Percentiles rank a stretch among this genome's conserved stretches.
phyloP scores from a whole-genome alignment of 2,888 invertebrate species.

The Perithous albicinctus region DNA sequence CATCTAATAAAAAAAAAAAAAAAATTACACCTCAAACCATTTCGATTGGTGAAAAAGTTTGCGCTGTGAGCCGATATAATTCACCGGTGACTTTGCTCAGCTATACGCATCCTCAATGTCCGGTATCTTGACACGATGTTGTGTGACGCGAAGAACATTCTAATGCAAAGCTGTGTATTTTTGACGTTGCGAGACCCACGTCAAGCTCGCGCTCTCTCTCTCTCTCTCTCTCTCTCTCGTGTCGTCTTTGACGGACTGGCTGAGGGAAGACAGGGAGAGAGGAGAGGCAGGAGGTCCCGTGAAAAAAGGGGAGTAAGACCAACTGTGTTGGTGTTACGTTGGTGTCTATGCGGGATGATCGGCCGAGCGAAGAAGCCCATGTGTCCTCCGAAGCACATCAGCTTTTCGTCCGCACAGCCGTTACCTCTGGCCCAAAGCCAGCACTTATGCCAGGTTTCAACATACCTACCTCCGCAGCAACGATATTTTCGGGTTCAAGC shows the following conservation, averaged over 20 bases:
- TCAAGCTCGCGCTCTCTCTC: too few species aligned
- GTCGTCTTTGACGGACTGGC: conserved; percentile 47
- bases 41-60: too few species aligned
- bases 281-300: conserved; percentile 8
- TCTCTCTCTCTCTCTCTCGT: conserved; percentile 37
- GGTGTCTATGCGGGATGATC: not conserved
- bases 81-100: not conserved
- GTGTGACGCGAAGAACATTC: not conserved
- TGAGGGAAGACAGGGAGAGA: too few species aligned
- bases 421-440: conserved; percentile 80
- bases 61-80: too few species aligned
- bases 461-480: conserved; percentile 82
- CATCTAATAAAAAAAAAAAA: too few species aligned
- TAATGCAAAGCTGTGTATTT: conserved; percentile 43
- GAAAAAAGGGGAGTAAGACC: conserved; percentile 23
- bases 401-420: conserved; percentile 64
- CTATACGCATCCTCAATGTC: not conserved
- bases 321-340: too few species aligned
- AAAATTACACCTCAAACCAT: too few species aligned
- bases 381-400: conserved; percentile 61
- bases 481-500: conserved; percentile 83
- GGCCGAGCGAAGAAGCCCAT: conserved; percentile 51
- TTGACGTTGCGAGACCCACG: conserved; percentile 36
- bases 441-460: conserved; percentile 84
- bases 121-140: not conserved